Evolutionary conservation across 2,113 vertebrate species (phyloP).

Genomic region (Heteronetta atricapilla): DNA sequence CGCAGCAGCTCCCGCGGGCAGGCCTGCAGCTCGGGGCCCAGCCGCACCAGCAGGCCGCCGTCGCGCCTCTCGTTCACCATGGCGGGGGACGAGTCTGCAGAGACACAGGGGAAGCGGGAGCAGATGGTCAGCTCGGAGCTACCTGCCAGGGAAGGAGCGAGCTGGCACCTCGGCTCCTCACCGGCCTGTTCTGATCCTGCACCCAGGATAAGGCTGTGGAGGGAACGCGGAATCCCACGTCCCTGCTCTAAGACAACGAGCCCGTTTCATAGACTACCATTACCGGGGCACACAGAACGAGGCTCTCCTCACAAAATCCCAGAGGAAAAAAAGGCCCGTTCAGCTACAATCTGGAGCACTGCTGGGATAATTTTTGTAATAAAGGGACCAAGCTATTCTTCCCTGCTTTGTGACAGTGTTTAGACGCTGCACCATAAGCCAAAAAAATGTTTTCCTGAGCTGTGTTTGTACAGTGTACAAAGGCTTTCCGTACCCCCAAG

Average conservation of each 20-base stretch:
- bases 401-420: not conserved
- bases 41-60: constrained; percentile 86
- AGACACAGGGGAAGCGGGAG: not conserved
- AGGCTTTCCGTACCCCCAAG: fast-evolving
- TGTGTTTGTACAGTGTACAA: not conserved
- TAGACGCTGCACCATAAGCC: not conserved
- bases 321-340: not conserved
- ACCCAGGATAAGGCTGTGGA: not conserved
- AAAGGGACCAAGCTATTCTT: not conserved
- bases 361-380: not conserved
- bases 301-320: not conserved
- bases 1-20: constrained; percentile 86
- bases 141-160: fast-evolving
- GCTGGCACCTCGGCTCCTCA: not conserved
- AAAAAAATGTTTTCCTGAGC: not conserved
- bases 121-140: not conserved
- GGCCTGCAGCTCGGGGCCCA: constrained; percentile 82
- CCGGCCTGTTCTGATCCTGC: not conserved
- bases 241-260: not conserved
- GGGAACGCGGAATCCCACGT: not conserved
- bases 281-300: not conserved
- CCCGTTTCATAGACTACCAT: not conserved
- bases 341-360: not conserved
- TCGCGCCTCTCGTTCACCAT: constrained; percentile 83
- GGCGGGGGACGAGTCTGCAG: not conserved